Percentiles rank a stretch among this genome's conserved stretches.
phyloP scores from a whole-genome alignment of 2,888 invertebrate genomes.

The Hipparchia semele region DNA sequence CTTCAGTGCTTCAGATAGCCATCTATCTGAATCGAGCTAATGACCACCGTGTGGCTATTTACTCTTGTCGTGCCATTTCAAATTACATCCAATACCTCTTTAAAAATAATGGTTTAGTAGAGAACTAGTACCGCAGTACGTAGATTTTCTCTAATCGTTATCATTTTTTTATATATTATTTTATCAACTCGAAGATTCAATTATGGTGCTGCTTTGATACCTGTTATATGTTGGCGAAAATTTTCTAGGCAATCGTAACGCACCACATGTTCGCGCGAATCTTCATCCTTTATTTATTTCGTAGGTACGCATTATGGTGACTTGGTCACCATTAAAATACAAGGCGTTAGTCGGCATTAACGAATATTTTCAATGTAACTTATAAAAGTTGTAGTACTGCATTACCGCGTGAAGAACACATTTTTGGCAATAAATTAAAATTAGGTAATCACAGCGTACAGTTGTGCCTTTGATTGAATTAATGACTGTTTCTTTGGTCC shows the following conservation, averaged over 20 bases:
- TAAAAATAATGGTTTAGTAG: background rate
- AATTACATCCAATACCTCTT: background rate
- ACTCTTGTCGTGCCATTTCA: background rate
- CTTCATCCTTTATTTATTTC: too few relatives aligned
- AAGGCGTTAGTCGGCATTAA: too few relatives aligned
- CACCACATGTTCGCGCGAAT: too few relatives aligned
- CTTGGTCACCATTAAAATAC: too few relatives aligned
- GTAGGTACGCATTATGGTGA: too few relatives aligned
- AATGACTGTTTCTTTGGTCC: constrained; percentile 34
- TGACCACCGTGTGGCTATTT: constrained; percentile 1
- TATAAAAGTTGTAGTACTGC: background rate
- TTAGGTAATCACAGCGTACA: background rate
- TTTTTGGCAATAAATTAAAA: background rate
- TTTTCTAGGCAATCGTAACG: too few relatives aligned
- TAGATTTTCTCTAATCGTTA: too few relatives aligned
- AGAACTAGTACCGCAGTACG: too few relatives aligned
- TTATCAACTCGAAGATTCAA: too few relatives aligned
- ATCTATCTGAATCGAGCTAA: constrained; percentile 17
- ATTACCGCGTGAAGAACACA: background rate
- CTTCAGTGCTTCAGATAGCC: constrained; percentile 15
- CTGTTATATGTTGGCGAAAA: too few relatives aligned
- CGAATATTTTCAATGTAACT: background rate
- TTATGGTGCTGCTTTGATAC: too few relatives aligned
- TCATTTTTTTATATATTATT: too few relatives aligned
- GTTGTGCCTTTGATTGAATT: constrained; percentile 38